Conservation (phyloP, 1,140 invertebrate genomes). For the Pygmarrhopalites habei region DNA sequence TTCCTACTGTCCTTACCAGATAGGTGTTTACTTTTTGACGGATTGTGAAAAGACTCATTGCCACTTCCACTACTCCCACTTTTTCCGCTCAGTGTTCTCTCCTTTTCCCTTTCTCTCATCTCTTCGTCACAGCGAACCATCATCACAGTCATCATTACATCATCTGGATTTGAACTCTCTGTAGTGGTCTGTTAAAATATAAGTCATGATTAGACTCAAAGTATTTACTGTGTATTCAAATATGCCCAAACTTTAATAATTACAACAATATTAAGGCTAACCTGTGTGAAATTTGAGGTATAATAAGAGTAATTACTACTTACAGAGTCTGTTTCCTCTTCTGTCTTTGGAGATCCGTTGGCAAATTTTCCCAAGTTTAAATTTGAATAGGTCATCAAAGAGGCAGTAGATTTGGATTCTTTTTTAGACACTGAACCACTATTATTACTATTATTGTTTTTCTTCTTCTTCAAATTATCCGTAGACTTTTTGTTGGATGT, state of each 20-base stretch:
- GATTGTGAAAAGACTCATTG: constrained; percentile 3
- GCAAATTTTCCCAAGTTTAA: constrained; percentile 16
- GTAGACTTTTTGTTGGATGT: constrained; percentile 5
- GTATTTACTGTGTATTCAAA: too few relatives aligned
- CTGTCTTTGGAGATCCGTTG: constrained; percentile 42
- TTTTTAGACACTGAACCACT: background rate
- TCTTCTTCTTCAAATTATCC: constrained; percentile 13
- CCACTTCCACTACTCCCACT: constrained; percentile 45
- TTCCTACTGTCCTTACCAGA: background rate
- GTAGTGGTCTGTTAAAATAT: constrained; percentile 66
- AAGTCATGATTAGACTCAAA: too few relatives aligned
- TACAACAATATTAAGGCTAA: too few relatives aligned
- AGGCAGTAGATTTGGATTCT: background rate
- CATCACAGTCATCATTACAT: constrained; percentile 44
- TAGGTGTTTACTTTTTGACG: background rate
- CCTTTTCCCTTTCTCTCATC: constrained; percentile 47
- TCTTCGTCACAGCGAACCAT: constrained; percentile 48
- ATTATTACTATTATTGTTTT: constrained; percentile 6
- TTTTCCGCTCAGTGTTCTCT: constrained; percentile 44
- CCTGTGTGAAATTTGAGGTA: too few relatives aligned
- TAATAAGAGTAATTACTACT: too few relatives aligned
- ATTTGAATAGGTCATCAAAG: background rate
- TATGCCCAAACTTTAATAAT: too few relatives aligned
- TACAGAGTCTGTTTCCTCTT: constrained; percentile 40
- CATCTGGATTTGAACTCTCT: constrained; percentile 58